Evolutionary conservation across 2,113 vertebrate genomes (phyloP), one percentile per base, ranked within the genome.

Genomic region (Ctenomys sociabilis): DNA sequence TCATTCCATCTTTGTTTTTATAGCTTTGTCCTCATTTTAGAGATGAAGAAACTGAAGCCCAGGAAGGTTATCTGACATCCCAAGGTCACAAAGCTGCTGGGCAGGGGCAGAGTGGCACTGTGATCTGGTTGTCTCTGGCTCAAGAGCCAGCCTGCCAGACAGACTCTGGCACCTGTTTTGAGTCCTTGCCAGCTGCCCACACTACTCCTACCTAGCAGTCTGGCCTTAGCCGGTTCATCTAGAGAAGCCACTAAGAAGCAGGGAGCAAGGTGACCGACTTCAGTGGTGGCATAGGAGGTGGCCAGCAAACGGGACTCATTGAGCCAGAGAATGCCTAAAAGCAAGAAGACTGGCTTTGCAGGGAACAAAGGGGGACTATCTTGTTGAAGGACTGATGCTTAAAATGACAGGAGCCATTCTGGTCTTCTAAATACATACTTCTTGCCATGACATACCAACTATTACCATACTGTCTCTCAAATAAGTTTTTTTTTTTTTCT

Each of bases 11-110:
- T 26, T n/a, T 24, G 2, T 57, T 90, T 75, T 61, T 84, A 88
- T n/a, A 88, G 30, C n/a, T 45, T n/a, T 57, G 43, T 90, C 75
- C 5, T 54, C 32, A 32, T 88, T 84, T 92, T 86, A 83, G 82
- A 73, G 32, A 37, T n/a, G 28, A 54, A 45, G 35, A 64, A 85
- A 54, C 43, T 43, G 77, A 86, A 28, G 32, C 45, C 26, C 35
- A 21, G 28, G 40, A 63, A 52, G 3, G 43, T 52, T 81, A n/a
- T 28, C 28, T 35, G n/a, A 72, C 8, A 16, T 66, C 1, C 59
- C 45, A 22, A 37, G 32, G 40, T 40, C 40, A n/a, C 37, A 10
- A 22, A 70, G 57, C 11, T 32, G 9, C 5, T 75, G 72, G 37
- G 49, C 43, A 83, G 43, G 45, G n/a, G 24, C 26, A 6, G 24